Evolutionary conservation across 2,888 invertebrate genomes (phyloP), one percentile per base, ranked within the genome.

Genomic region (Agriopis marginaria): DNA sequence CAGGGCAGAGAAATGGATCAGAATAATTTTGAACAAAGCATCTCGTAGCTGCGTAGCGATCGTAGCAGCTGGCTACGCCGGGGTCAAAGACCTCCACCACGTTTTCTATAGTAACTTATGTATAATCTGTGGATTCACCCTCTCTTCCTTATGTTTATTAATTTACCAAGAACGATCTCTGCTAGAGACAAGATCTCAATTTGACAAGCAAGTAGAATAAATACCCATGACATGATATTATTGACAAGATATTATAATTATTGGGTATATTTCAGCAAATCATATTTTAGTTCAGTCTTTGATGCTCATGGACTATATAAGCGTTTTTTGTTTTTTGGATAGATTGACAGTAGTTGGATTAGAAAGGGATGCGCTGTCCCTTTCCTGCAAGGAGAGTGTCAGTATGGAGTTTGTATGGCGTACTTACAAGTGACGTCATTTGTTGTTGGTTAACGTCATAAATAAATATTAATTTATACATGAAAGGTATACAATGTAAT

Each of bases 91-190:
- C 54, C 63, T 11, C 56, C 10, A 51, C 44, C 61, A 56, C 56
- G 50, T 49, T 62, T 45, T 8, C 1, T 11, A 32, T 7, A 23
- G n/a, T n/a, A n/a, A 58, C 58, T 58, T 7, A 45, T n/a, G 32
- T 23, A n/a, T 58, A 58, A 12, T 32, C 58, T 58, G 45, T 45
- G 58, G 45, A 12, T 32, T 42, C 61, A 68, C 63, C 59, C 59
- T 53, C 59, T 53, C 66, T 66, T 40, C 55, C 55, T 10, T 50
- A 49, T 45, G 55, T 63, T 63, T 54, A 68, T 59, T 55, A 60
- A 68, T 68, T 55, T 60, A 60, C 55, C 45, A 47, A 45, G 47
- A 54, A 60, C 47, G 11, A 51, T 1, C 47, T 61, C 49, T 61
- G 23, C 14, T 53, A 42, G 53, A 45, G 53, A 53, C 14, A 23